Conservation (phyloP, 2,113 vertebrate species). For the Athene cunicularia region DNA sequence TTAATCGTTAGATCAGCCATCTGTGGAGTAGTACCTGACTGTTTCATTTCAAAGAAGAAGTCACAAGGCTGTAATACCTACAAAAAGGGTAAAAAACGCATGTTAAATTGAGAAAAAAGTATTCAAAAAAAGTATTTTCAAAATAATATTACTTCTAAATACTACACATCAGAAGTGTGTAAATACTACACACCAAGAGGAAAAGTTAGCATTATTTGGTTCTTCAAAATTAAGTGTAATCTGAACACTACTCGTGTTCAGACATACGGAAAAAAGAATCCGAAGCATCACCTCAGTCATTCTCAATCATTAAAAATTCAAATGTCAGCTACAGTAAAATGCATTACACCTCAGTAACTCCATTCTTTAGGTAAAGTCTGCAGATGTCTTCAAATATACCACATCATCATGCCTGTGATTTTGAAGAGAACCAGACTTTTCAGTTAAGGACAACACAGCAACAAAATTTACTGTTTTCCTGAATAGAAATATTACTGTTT, state of each 20-base stretch:
- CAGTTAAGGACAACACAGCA: neutral
- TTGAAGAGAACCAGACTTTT: neutral
- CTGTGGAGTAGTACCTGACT: conserved; percentile 78
- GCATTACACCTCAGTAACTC: neutral
- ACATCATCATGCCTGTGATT: neutral
- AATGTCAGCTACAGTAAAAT: neutral
- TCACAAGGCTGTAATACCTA: conserved; percentile 92
- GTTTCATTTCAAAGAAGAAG: conserved; percentile 84
- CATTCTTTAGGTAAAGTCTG: neutral
- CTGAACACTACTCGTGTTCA: neutral
- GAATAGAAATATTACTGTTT: neutral
- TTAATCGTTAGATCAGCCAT: conserved; percentile 86
- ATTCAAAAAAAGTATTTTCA: neutral
- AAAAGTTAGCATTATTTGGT: neutral
- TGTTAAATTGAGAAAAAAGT: neutral
- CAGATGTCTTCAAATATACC: neutral
- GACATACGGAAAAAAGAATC: neutral
- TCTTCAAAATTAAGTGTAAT: neutral
- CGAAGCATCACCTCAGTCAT: neutral
- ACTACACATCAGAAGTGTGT: neutral
- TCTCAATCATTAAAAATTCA: neutral
- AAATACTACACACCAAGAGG: neutral
- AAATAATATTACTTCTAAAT: neutral
- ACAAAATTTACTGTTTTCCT: neutral
- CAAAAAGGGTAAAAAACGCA: neutral